phyloP scores from a whole-genome alignment of 2,888 invertebrate genomes.

The Neoascia interrupta region DNA sequence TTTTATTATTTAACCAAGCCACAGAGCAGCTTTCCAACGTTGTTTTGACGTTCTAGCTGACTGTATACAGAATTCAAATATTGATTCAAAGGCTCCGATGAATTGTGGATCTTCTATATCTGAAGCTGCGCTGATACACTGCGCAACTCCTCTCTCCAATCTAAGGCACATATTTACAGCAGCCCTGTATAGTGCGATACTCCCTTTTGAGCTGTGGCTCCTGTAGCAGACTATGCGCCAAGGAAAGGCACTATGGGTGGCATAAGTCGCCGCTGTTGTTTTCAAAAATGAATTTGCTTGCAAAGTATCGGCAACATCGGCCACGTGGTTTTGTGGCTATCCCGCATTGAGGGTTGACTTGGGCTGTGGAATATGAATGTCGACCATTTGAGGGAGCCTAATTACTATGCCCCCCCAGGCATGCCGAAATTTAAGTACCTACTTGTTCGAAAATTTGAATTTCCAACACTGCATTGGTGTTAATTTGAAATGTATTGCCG shows the following conservation, averaged over 20 bases:
- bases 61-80: too few relatives aligned
- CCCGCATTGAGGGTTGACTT: conserved; percentile 14
- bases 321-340: conserved; percentile 62
- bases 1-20: too few relatives aligned
- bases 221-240: conserved; percentile 45
- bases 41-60: too few relatives aligned
- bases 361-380: conserved; percentile 18
- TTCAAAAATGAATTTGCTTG: not conserved
- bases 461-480: conserved; percentile 24
- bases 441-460: conserved; percentile 34
- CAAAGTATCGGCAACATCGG: conserved; percentile 29
- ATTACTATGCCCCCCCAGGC: conserved; percentile 34
- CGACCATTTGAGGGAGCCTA: conserved; percentile 38
- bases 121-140: not conserved
- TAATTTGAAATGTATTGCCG: conserved; percentile 41
- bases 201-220: too few relatives aligned
- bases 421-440: conserved; percentile 36
- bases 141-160: conserved; percentile 34
- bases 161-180: conserved; percentile 6
- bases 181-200: too few relatives aligned
- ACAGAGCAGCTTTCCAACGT: too few relatives aligned
- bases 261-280: too few relatives aligned
- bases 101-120: conserved; percentile 41
- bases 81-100: conserved; percentile 43
- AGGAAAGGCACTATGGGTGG: not conserved